Base-by-base conservation (phyloP, 1,140 invertebrate genomes). In the Saccostrea glomerata region DNA sequence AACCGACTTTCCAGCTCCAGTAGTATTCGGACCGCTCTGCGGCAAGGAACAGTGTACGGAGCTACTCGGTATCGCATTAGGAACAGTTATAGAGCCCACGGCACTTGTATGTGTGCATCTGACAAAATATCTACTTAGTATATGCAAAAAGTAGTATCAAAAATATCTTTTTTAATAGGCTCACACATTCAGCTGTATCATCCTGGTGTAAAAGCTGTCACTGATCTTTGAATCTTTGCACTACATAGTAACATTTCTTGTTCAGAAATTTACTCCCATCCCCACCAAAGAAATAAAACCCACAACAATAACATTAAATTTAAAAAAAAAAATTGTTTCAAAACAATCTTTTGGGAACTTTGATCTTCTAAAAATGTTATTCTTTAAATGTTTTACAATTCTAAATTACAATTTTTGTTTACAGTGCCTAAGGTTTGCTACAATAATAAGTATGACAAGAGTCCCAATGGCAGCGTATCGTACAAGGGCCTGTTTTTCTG, bases 401-500 rank as follows among this genome's bases (percentile, higher is more conserved):
- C 30, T 36, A 36, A 36, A 36, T 36, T 36, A 36, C 2, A 36
- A 2, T 36, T 36, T 36, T 36, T 36, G 30, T 36, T 36, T 60
- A 11, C 25, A 85, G 84, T 85, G 25, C 84, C 84, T 7, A 56
- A 36, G 56, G 56, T 85, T 13, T 85, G 84, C 15, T 85, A 85
- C 84, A 85, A 85, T 25, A 56, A 85, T 23, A 85, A 6, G 13
- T 85, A 66, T 36, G 30, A 60, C 54, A 58, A 20, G 84, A 60
- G 25, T 63, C 23, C 17, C n/a, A 60, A 58, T 36, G 84, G 84
- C 0, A 63, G 17, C 7, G 56, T 85, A 7, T 85, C 84, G 6
- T 85, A 85, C 55, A 23, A 85, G 17, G 84, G 84, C 13, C 84
- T 58, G 0, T 85, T 85, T 60, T 36, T 85, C 84, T 85, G 84